Evolutionary conservation across 2,888 invertebrate species (phyloP).

Genomic region (Apotomis betuletana): DNA sequence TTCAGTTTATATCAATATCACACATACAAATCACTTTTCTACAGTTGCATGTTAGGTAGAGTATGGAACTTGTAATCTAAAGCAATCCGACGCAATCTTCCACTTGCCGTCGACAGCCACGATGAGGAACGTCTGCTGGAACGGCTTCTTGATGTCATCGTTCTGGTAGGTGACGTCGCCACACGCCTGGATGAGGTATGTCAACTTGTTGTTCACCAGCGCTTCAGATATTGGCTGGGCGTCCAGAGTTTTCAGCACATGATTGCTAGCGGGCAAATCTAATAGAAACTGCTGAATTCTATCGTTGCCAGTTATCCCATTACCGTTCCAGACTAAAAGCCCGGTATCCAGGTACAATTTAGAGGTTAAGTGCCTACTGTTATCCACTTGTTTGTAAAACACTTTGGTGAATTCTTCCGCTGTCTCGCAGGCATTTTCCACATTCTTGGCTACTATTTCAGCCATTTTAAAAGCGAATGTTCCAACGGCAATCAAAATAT

Average conservation of each 20-base stretch:
- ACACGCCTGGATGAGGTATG: constrained; percentile 92
- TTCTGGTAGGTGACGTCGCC: constrained; percentile 90
- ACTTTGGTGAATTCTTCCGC: constrained; percentile 95
- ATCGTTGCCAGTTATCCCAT: constrained; percentile 90
- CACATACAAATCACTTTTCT: not conserved
- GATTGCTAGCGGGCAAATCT: constrained; percentile 91
- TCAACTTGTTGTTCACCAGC: constrained; percentile 89
- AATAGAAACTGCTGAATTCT: constrained; percentile 93
- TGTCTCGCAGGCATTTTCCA: constrained; percentile 92
- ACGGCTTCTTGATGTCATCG: constrained; percentile 84
- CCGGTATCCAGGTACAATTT: constrained; percentile 93
- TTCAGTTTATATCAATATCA: not conserved
- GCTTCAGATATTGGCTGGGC: constrained; percentile 92
- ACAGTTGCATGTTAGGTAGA: constrained; percentile 50
- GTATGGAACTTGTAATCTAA: constrained; percentile 88
- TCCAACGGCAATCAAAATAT: not conserved
- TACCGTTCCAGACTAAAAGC: constrained; percentile 96
- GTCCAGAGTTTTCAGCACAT: constrained; percentile 90
- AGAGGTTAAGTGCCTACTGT: constrained; percentile 91
- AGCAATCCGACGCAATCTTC: constrained; percentile 96
- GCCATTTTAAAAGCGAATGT: constrained; percentile 56
- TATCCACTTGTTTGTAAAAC: constrained; percentile 95
- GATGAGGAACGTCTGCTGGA: constrained; percentile 93
- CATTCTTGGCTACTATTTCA: constrained; percentile 85
- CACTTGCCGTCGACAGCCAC: constrained; percentile 95